phyloP scores from a whole-genome alignment of 2,113 vertebrate species.

The Chinchilla lanigera region DNA sequence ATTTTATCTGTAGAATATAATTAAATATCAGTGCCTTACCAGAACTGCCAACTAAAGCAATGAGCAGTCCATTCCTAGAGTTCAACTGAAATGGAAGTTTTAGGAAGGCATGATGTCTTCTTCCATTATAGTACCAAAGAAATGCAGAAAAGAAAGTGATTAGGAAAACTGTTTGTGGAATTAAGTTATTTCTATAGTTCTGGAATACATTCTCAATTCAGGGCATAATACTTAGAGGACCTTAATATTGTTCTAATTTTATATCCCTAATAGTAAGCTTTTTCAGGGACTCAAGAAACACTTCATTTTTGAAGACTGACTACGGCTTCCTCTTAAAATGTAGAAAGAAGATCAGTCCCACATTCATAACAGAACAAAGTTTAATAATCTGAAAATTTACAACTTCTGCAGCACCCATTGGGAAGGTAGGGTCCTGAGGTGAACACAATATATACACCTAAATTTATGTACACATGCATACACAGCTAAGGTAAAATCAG shows the following conservation, averaged over 20 bases:
- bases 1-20: background rate
- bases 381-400: background rate
- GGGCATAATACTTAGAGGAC: background rate
- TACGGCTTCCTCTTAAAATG: background rate
- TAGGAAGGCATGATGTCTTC: background rate
- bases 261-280: background rate
- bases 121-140: background rate
- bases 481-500: background rate
- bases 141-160: background rate
- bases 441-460: background rate
- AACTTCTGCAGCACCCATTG: background rate
- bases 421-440: background rate
- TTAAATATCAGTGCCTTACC: background rate
- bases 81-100: background rate
- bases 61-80: background rate
- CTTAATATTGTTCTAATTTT: background rate
- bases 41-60: background rate
- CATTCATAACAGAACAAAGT: background rate
- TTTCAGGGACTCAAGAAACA: background rate
- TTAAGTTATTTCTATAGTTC: background rate
- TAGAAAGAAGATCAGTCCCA: background rate
- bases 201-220: background rate
- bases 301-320: background rate
- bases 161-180: background rate
- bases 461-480: background rate